Percentiles rank a stretch among this genome's conserved stretches.
These are phyloP conservation scores for Crocuta crocuta DNA, from an alignment of 2,113 vertebrate species.

Conservation along the genomic window DNA sequence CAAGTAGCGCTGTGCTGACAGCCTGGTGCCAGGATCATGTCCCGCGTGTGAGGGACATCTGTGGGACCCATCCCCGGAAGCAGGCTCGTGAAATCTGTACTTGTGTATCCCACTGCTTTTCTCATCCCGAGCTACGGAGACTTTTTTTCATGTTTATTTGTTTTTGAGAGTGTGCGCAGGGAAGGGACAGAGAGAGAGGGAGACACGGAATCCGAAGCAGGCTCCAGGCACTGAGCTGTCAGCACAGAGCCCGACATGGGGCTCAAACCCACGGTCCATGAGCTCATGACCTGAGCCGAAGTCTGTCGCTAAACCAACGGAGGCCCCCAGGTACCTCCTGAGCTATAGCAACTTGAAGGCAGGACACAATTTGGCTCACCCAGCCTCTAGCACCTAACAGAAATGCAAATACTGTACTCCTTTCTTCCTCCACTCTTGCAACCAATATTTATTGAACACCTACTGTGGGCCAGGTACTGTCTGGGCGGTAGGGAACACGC, in stretches of 20 bases:
- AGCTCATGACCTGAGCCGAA: too few relatives aligned
- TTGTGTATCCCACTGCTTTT: background rate
- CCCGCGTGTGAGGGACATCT: background rate
- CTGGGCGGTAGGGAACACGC: background rate
- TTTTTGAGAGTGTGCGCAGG: too few relatives aligned
- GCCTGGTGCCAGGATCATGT: background rate
- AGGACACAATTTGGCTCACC: background rate
- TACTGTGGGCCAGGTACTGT: too few relatives aligned
- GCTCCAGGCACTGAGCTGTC: too few relatives aligned
- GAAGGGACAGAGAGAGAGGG: too few relatives aligned
- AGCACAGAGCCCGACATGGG: too few relatives aligned
- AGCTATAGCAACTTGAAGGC: background rate
- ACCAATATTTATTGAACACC: too few relatives aligned
- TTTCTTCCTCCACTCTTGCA: background rate
- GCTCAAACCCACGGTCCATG: too few relatives aligned
- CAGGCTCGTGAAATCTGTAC: background rate
- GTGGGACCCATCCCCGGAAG: background rate
- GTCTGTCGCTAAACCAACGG: too few relatives aligned
- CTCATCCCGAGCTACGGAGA: background rate
- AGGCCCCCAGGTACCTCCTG: too few relatives aligned
- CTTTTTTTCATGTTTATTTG: too few relatives aligned
- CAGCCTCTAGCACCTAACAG: background rate
- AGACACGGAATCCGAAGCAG: too few relatives aligned
- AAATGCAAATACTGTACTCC: background rate
- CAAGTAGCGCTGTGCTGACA: accelerated